These are phyloP conservation scores for Brassicogethes aeneus DNA, from an alignment of 2,888 invertebrate genomes.

Conservation along the genomic window DNA sequence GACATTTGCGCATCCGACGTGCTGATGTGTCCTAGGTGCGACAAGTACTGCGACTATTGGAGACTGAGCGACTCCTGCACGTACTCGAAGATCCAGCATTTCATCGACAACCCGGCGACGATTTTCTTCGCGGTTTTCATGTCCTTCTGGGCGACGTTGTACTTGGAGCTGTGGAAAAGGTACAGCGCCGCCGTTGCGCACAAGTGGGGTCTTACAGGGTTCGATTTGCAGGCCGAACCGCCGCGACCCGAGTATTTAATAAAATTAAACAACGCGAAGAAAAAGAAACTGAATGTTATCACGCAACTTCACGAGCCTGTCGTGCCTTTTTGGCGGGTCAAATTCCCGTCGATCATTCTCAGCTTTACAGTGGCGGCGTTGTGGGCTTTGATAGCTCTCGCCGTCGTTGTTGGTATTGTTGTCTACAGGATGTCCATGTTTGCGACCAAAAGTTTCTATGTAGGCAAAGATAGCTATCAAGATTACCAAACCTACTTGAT, in stretches of 20 bases:
- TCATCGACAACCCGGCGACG: slow-evolving; percentile 75
- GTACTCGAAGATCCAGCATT: slow-evolving; percentile 63
- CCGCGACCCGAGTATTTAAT: slow-evolving; percentile 69
- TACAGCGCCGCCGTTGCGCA: slow-evolving; percentile 71
- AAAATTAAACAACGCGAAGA: slow-evolving; percentile 46
- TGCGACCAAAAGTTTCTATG: slow-evolving; percentile 42
- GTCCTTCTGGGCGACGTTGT: slow-evolving; percentile 73
- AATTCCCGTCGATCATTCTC: slow-evolving; percentile 59
- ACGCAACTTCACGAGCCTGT: slow-evolving; percentile 58
- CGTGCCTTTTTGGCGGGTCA: slow-evolving; percentile 68
- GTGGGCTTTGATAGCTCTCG: slow-evolving; percentile 53
- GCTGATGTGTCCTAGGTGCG: slow-evolving; percentile 79
- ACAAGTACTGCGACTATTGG: slow-evolving; percentile 67
- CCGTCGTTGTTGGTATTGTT: slow-evolving; percentile 67
- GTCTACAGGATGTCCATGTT: slow-evolving; percentile 64
- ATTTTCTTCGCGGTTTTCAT: slow-evolving; percentile 72
- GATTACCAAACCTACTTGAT: slow-evolving; percentile 48
- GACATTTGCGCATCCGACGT: slow-evolving; percentile 53
- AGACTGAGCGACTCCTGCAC: slow-evolving; percentile 59
- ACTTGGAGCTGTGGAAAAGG: slow-evolving; percentile 77
- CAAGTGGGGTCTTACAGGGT: slow-evolving; percentile 71
- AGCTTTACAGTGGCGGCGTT: slow-evolving; percentile 61
- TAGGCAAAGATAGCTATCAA: background rate
- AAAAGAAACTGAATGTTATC: slow-evolving; percentile 45
- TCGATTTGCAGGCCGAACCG: slow-evolving; percentile 64